A percentile compares a stretch with the other conserved stretches of the same genome.
Conservation (phyloP, 2,888 invertebrate genomes). For the Neoitamus cyanurus region DNA sequence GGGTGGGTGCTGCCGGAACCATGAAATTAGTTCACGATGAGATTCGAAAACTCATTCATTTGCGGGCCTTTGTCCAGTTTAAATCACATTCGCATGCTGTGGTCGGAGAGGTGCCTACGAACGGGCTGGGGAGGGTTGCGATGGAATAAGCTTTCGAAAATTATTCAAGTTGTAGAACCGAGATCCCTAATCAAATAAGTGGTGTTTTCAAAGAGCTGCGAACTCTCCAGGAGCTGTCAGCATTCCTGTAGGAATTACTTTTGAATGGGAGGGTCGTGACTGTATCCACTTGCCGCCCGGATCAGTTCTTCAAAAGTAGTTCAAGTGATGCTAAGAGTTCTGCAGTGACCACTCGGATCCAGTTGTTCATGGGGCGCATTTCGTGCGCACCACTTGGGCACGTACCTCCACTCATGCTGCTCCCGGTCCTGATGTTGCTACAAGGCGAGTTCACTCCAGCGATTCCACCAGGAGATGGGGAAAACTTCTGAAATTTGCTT, state of each 20-base stretch:
- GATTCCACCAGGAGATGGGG: slow-evolving; percentile 19
- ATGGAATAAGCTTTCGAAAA: neutral
- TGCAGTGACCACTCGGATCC: slow-evolving; percentile 40
- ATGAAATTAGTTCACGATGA: slow-evolving; percentile 51
- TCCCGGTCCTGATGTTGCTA: slow-evolving; percentile 20
- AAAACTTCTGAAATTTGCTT: slow-evolving; percentile 28
- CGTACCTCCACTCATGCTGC: slow-evolving; percentile 21
- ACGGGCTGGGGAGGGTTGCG: neutral
- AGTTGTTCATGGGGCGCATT: neutral
- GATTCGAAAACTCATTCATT: slow-evolving; percentile 48
- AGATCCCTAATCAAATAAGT: slow-evolving; percentile 5
- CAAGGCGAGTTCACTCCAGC: slow-evolving; percentile 10
- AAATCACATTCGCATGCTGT: neutral
- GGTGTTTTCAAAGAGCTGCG: slow-evolving; percentile 25
- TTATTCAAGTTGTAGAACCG: neutral
- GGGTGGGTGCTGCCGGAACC: slow-evolving; percentile 44
- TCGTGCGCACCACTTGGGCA: slow-evolving; percentile 24
- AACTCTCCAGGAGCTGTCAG: neutral
- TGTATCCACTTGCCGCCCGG: slow-evolving; percentile 24
- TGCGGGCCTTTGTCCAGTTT: slow-evolving; percentile 44
- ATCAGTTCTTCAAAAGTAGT: slow-evolving; percentile 34
- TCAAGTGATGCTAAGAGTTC: slow-evolving; percentile 29
- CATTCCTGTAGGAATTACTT: neutral
- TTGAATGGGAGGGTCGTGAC: slow-evolving; percentile 30
- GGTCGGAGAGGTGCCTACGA: neutral